Evolutionary conservation across 2,888 invertebrate species (phyloP), one percentile per base, ranked within the genome.

Genomic region (Sarcophaga caerulescens): DNA sequence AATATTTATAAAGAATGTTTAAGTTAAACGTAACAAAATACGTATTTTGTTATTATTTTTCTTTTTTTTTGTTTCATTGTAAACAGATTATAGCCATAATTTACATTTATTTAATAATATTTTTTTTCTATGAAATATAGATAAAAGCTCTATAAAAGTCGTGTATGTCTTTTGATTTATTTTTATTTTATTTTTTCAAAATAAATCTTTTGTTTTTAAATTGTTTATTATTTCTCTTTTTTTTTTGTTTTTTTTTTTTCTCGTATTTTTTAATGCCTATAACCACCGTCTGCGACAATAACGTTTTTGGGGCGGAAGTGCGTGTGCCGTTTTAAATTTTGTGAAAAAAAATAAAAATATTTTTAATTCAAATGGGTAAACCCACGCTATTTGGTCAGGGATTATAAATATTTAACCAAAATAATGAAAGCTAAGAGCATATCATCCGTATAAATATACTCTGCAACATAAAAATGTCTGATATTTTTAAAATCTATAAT

Each of bases 221-320:
- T 52, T 14, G 4, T 52, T 52, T 52, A 52, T 17, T 52, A 52
- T 17, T 17, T 14, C 17, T 14, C 17, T 52, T 3, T 47, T 14
- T n/a, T 14, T 47, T 47, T 4, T 10, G 4, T 47, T 0, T 8
- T 8, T 47, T 47, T 47, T 17, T 4, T 14, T 52, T 4, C 17
- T 52, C 17, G 4, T 14, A 17, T 52, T 52, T 52, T 52, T 57
- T 52, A 21, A 14, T 62, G 21, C 19, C 68, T 60, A 12, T 60
- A 23, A n/a, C 44, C 14, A n/a, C 44, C 14, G 23, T 21, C 44
- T 60, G 19, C 23, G 10, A 60, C 23, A 17, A 3, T 12, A 45
- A 14, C 6, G n/a, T 59, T 68, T 52, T 17, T n/a, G 63, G 63
- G 78, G 70, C 88, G 88, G 88, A 88, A 88, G 75, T 88, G 88